Evolutionary conservation across 1,140 invertebrate genomes (phyloP).

Genomic region (Drosophila pruinosa): DNA sequence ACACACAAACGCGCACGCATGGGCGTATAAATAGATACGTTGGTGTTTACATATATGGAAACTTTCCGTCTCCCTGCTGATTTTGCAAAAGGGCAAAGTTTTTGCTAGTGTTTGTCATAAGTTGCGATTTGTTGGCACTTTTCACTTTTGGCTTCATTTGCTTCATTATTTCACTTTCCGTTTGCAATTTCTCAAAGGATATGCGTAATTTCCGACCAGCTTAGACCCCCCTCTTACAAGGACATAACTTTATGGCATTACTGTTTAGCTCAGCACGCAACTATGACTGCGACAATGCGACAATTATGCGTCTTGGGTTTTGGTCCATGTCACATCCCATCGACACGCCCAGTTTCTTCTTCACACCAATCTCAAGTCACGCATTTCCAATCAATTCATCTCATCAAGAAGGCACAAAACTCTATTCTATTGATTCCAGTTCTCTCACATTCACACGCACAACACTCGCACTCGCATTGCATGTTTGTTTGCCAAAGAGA

Average conservation of each 20-base stretch:
- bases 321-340: neutral
- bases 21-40: neutral
- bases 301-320: constrained; percentile 4
- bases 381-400: constrained; percentile 57
- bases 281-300: constrained; percentile 4
- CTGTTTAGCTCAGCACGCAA: neutral
- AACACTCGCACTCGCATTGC: constrained; percentile 5
- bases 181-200: constrained; percentile 68
- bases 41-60: neutral
- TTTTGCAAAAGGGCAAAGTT: constrained; percentile 16
- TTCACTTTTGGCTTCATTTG: constrained; percentile 41
- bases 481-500: neutral
- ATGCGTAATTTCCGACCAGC: constrained; percentile 68
- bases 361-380: constrained; percentile 41
- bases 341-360: neutral
- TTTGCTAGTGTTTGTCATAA: constrained; percentile 47
- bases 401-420: constrained; percentile 52
- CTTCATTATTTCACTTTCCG: constrained; percentile 64
- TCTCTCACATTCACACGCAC: neutral
- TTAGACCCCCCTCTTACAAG: constrained; percentile 7
- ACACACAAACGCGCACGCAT: neutral
- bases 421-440: constrained; percentile 41
- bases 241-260: constrained; percentile 29
- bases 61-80: neutral
- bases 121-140: constrained; percentile 37